A percentile compares a stretch with the other conserved stretches of the same genome.
phyloP scores from a whole-genome alignment of 1,140 invertebrate genomes.

The Brachionus rubens region DNA sequence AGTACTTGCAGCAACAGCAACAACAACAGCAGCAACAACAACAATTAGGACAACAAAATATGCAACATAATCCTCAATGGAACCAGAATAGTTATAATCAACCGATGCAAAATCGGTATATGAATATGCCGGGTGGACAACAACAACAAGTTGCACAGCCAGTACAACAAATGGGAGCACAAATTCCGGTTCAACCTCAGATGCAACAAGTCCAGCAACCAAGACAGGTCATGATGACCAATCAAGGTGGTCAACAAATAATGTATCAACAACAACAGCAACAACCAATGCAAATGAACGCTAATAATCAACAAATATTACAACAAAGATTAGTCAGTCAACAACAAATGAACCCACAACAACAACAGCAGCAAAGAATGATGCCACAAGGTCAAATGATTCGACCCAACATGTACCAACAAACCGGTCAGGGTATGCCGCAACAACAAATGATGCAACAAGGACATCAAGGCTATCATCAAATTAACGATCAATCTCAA shows the following conservation, averaged over 20 bases:
- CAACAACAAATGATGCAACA: constrained; percentile 10
- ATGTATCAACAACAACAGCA: constrained; percentile 21
- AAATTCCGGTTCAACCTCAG: background rate
- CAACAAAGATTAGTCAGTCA: constrained; percentile 1
- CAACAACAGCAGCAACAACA: constrained; percentile 8
- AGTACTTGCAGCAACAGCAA: background rate
- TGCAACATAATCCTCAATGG: background rate
- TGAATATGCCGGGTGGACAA: too few relatives aligned
- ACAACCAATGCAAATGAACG: background rate
- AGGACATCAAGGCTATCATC: constrained; percentile 7
- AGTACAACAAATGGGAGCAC: background rate
- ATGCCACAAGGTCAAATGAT: constrained; percentile 18
- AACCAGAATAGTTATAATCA: background rate
- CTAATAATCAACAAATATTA: background rate
- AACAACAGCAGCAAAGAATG: background rate
- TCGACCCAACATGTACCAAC: background rate
- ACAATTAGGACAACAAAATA: background rate
- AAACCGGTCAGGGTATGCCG: background rate
- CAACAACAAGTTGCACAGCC: background rate
- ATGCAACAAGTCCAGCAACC: background rate
- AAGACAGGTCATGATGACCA: background rate
- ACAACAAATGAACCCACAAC: constrained; percentile 7
- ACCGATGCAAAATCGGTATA: background rate
- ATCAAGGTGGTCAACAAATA: background rate
- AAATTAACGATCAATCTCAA: background rate